Evolutionary conservation across 1,140 invertebrate species (phyloP).

Genomic region (Drosophila ironensis): DNA sequence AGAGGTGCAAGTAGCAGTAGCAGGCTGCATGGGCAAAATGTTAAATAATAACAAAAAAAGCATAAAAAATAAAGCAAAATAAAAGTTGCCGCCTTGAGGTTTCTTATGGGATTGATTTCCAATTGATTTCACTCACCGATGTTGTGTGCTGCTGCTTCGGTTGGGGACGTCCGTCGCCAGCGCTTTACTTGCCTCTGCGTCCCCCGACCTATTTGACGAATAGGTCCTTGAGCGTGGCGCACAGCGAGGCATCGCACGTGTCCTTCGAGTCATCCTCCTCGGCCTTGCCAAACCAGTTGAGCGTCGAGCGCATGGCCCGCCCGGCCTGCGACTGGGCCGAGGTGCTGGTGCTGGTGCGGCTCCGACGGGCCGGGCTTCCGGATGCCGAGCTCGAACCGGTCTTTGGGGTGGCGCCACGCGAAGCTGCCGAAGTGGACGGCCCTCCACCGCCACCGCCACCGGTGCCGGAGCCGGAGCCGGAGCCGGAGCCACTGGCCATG

Average conservation of each 20-base stretch:
- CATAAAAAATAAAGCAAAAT: not conserved
- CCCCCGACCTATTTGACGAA: conserved; percentile 87
- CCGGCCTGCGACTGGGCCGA: conserved; percentile 69
- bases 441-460: conserved; percentile 70
- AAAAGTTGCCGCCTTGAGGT: too few species aligned
- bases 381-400: conserved; percentile 17
- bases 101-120: not conserved
- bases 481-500: conserved; percentile 41
- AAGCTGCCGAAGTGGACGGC: conserved; percentile 70
- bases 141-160: conserved; percentile 30
- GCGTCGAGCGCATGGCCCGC: conserved; percentile 68
- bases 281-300: conserved; percentile 77
- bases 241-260: conserved; percentile 89
- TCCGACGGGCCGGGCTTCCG: conserved; percentile 31
- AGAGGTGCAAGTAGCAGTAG: conserved; percentile 67
- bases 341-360: conserved; percentile 42
- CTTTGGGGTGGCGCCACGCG: conserved; percentile 66
- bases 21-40: conserved; percentile 4
- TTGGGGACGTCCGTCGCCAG: conserved; percentile 2
- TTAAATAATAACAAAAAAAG: not conserved
- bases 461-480: conserved; percentile 10
- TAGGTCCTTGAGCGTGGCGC: conserved; percentile 91
- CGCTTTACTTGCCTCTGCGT: conserved; percentile 55
- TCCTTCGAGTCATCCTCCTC: conserved; percentile 86
- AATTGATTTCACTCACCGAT: conserved; percentile 18